Evolutionary conservation across 2,888 invertebrate genomes (phyloP), one percentile per base, ranked within the genome.

Genomic region (Chloroclystis v-ata): DNA sequence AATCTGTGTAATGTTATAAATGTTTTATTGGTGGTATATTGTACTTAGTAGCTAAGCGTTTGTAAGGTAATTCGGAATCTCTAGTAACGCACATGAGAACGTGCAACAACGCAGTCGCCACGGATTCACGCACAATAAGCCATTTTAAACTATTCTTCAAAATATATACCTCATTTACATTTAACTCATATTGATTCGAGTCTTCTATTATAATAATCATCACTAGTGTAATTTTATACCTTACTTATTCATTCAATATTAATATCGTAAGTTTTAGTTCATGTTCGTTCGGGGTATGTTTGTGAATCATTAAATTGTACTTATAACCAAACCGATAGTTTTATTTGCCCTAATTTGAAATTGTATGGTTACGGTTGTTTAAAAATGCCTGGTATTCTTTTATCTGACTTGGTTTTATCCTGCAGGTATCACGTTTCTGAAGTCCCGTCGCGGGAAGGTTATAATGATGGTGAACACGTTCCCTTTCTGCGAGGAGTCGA

Each of bases 381-480:
- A 29, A 37, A 12, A 16, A 7, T 38, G 10, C 8, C 14, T n/a
- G 29, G 32, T 49, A 49, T 44, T 46, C 43, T 43, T 16, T 61
- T 61, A 50, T 65, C 75, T 83, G 74, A 83, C 75, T 47, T 60
- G 45, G 56, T 52, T 59, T 72, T 80, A 68, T 77, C 65, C 69
- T 71, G 56, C 84, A 87, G 87, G 87, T 69, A 87, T 87, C 65
- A 80, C 84, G 65, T 89, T 88, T 74, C 69, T 88, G 62, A 85
- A 85, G 64, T 89, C 89, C 25, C 79, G 89, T 1, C 87, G 88
- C 32, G 89, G 89, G 47, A 89, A 89, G 64, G 78, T 89, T 39
- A 86, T 89, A 56, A 89, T 89, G 88, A 83, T 89, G 84, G 88
- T 89, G 69, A 89, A 89, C 60, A 89, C 88, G 37, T 89, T 89